Evolutionary conservation across 2,797 vertebrate genomes (phyloP).

Genomic region (Numenius phaeopus): DNA sequence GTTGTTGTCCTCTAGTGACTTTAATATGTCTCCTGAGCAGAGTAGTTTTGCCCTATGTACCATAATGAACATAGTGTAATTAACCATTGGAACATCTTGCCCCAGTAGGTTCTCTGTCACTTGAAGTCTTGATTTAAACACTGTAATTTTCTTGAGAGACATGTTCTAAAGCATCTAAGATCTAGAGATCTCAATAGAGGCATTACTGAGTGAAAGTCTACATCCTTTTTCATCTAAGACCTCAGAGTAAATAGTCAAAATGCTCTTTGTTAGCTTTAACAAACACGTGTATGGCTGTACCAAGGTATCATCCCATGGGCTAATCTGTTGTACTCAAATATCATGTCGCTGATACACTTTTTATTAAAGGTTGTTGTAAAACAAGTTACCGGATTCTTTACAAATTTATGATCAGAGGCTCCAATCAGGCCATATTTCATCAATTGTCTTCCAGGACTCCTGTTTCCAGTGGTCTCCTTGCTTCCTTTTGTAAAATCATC

Average conservation of each 20-base stretch:
- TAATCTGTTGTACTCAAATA: background rate
- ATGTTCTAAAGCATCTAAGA: background rate
- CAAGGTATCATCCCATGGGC: background rate
- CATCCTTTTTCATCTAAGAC: background rate
- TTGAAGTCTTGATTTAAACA: slow-evolving; percentile 68
- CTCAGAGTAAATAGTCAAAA: background rate
- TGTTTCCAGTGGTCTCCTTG: background rate
- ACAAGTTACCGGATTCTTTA: background rate
- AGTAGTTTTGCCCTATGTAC: slow-evolving; percentile 53
- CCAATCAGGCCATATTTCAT: background rate
- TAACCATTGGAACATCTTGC: slow-evolving; percentile 62
- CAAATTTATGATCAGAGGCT: background rate
- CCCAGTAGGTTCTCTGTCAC: slow-evolving; percentile 59
- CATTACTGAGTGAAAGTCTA: background rate
- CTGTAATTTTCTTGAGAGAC: slow-evolving; percentile 14
- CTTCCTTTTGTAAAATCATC: background rate
- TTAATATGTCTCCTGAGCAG: slow-evolving; percentile 51
- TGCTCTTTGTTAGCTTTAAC: background rate
- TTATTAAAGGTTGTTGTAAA: background rate
- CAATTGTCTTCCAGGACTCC: background rate
- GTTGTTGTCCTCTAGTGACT: slow-evolving; percentile 60
- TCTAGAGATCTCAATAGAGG: background rate
- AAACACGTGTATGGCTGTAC: background rate
- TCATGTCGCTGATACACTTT: background rate
- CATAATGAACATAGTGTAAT: slow-evolving; percentile 54